Evolutionary conservation across 2,888 invertebrate genomes (phyloP), one percentile per base, ranked within the genome.

Genomic region (Drosophila parthenogenetica): DNA sequence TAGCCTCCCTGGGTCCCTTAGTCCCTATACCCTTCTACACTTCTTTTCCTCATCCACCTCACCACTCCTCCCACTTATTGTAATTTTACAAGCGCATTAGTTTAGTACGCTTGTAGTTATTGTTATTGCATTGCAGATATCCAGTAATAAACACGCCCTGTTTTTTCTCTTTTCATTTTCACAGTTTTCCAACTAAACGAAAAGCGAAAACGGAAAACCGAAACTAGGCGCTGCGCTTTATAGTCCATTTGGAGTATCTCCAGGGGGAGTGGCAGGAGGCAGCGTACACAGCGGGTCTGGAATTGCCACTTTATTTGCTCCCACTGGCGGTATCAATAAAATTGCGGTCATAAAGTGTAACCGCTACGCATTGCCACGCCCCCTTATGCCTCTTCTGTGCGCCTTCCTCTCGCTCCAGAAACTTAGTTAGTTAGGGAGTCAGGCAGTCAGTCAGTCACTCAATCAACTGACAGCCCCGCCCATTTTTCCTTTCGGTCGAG

Each of bases 301-400:
- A 37, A 17, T 48, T 48, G 29, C n/a, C 69, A 65, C 70, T 78
- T 78, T 72, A 88, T 80, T 75, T 50, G 61, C 75, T 87, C 76
- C 87, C 85, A 63, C 70, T 68, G 89, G 89, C 87, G 73, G 75
- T 85, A 89, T 89, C 89, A 85, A 85, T 85, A 85, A 85, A 89
- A 85, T 87, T 66, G 85, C 75, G 89, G 58, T 71, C 81, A 87
- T 85, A 85, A 89, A 85, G 64, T 63, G 51, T 54, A 68, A 54
- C 85, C 77, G 55, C 42, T 45, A 65, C 57, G 39, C 49, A 57
- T 22, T 29, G 69, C 59, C 71, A 67, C 65, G 76, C 70, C 81
- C 42, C 32, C 3, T n/a, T 7, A 46, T 2, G 39, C 22, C n/a
- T 39, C 37, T 45, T 35, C 13, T 22, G 22, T 5, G 22, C 14